These are phyloP conservation scores for Eupithecia vulgata DNA, from an alignment of 2,888 invertebrate genomes.

Conservation along the genomic window DNA sequence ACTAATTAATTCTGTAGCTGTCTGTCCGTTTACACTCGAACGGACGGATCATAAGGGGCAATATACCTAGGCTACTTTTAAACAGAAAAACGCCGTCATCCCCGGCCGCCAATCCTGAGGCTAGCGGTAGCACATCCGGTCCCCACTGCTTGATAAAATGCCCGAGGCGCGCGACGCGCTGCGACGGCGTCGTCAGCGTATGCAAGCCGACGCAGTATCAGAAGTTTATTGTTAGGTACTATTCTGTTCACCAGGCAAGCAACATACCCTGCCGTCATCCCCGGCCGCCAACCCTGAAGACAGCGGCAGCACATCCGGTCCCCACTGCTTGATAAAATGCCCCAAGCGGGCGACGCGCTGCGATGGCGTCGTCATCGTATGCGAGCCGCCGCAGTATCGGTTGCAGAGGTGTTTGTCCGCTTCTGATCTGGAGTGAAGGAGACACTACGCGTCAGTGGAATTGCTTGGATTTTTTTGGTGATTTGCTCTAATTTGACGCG, in stretches of 20 bases:
- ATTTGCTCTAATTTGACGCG: too few relatives aligned
- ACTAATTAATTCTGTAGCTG: too few relatives aligned
- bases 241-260: not conserved
- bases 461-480: too few relatives aligned
- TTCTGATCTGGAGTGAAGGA: constrained; percentile 57
- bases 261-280: constrained; percentile 74
- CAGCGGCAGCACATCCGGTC: constrained; percentile 84
- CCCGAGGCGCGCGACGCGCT: constrained; percentile 86
- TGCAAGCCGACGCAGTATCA: constrained; percentile 92
- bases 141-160: constrained; percentile 88
- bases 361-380: constrained; percentile 88
- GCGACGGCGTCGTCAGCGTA: constrained; percentile 88
- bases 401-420: constrained; percentile 84
- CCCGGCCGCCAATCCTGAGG: constrained; percentile 71
- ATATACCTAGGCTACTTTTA: too few relatives aligned
- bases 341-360: constrained; percentile 87
- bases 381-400: constrained; percentile 91
- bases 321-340: constrained; percentile 87
- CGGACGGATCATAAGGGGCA: too few relatives aligned
- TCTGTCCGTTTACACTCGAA: too few relatives aligned
- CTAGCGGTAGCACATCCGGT: constrained; percentile 83
- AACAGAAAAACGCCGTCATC: too few relatives aligned
- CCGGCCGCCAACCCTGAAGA: constrained; percentile 73
- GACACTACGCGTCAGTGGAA: too few relatives aligned
- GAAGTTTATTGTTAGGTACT: constrained; percentile 53